Evolutionary conservation across 2,888 invertebrate species (phyloP), one percentile per base, ranked within the genome.

Genomic region (Alitta virens): DNA sequence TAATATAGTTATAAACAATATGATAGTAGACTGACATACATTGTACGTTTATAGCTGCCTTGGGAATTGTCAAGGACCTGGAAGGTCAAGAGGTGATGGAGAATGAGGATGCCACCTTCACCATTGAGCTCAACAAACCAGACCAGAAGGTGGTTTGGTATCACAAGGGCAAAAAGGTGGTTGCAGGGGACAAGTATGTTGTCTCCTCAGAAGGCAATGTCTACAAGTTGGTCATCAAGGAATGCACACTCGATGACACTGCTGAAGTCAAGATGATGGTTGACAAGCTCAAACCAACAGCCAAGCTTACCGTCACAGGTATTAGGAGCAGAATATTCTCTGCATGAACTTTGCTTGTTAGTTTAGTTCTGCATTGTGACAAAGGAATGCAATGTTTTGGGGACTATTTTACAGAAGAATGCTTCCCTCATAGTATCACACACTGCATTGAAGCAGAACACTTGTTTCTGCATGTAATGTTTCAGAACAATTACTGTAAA

Each of bases 121-220:
- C 73, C 5, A 91, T 94, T 9, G 89, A 92, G 84, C 84, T 95
- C 58, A 92, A 93, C 0, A 88, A 88, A 70, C 87, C 90, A 61
- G 86, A 89, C 70, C 87, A 89, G 12, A 87, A 89, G 64, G 91
- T 94, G 1, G 88, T 87, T 59, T 96, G 96, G 95, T 58, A 54
- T 14, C 81, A 94, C 83, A 94, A 94, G 78, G 92, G 92, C 0
- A 91, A 92, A 77, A 93, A 94, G 78, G 83, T 96, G 46, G 91
- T 91, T 77, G 69, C 75, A 54, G 67, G 68, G 62, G 74, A 76
- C 54, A 78, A 77, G 64, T 74, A 76, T 63, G 72, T 72, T 69
- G 72, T 77, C 66, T 62, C 73, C 53, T 69, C 70, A 42, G 75
- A 77, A 18, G 77, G 76, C 3, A 67, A 70, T 14, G 71, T 74